phyloP scores from a whole-genome alignment of 1,140 invertebrate genomes.

The Saccostrea glomerata region DNA sequence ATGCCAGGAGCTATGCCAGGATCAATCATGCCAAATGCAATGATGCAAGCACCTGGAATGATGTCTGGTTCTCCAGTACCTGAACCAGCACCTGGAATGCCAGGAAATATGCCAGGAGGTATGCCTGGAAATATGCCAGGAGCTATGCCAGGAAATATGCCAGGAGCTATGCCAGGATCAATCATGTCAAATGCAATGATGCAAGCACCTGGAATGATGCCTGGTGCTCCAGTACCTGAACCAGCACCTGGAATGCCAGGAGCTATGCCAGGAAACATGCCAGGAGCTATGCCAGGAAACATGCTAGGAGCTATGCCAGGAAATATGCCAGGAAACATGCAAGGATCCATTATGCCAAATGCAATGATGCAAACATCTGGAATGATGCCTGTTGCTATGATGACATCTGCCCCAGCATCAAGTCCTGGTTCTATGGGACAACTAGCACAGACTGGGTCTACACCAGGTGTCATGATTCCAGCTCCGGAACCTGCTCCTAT shows the following conservation, averaged over 20 bases:
- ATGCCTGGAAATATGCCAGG: background rate
- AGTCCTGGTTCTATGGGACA: background rate
- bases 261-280: background rate
- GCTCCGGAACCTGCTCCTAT: background rate
- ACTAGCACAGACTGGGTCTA: background rate
- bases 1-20: background rate
- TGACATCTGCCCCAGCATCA: background rate
- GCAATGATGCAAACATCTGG: background rate
- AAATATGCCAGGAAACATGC: background rate
- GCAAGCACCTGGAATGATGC: constrained; percentile 8
- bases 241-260: background rate
- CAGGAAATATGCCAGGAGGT: background rate
- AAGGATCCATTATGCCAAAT: background rate
- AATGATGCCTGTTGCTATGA: background rate
- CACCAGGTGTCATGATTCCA: background rate
- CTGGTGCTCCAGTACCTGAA: background rate
- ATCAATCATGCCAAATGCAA: background rate
- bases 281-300: background rate
- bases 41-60: constrained; percentile 10
- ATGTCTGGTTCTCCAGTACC: background rate
- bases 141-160: background rate
- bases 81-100: background rate
- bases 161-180: background rate
- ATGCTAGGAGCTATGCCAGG: background rate
- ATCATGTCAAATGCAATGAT: background rate